A percentile compares a stretch with the other conserved stretches of the same genome.
Evolutionary conservation across 2,113 vertebrate species (phyloP).

Genomic region (Phalacrocorax pelagicus): DNA sequence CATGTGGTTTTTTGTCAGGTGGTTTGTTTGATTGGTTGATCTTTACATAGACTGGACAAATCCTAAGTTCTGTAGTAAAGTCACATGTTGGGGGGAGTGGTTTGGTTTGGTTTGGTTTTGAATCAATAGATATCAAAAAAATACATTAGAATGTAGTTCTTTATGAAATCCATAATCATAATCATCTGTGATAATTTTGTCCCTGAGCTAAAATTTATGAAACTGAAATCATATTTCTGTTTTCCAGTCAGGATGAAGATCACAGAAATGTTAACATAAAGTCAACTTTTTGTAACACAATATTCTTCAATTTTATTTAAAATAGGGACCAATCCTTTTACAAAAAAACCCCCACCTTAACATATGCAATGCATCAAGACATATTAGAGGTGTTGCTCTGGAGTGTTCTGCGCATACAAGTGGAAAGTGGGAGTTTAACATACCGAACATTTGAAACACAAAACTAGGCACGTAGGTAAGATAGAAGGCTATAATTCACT

Average conservation of each 20-base stretch:
- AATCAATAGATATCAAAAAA: not conserved
- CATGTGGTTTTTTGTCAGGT: not conserved
- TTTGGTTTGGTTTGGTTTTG: not conserved
- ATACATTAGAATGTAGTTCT: not conserved
- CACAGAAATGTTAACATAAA: not conserved
- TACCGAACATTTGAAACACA: not conserved
- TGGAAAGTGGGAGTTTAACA: not conserved
- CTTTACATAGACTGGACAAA: not conserved
- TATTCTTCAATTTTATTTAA: not conserved
- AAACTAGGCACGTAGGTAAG: not conserved
- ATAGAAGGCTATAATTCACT: slow-evolving; percentile 15
- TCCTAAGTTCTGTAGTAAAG: not conserved
- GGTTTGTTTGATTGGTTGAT: not conserved
- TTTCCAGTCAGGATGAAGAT: not conserved
- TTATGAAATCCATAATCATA: not conserved
- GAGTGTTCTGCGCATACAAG: not conserved
- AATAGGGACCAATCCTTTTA: not conserved
- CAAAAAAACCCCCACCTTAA: not conserved
- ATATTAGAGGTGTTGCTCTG: not conserved
- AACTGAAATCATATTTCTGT: not conserved
- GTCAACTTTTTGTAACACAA: not conserved
- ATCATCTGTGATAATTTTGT: not conserved
- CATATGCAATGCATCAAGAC: not conserved
- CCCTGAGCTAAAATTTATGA: not conserved
- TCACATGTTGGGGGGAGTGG: not conserved